Evolutionary conservation across 2,797 vertebrate species (phyloP), one percentile per base, ranked within the genome.

Genomic region (Propithecus perrieri): DNA sequence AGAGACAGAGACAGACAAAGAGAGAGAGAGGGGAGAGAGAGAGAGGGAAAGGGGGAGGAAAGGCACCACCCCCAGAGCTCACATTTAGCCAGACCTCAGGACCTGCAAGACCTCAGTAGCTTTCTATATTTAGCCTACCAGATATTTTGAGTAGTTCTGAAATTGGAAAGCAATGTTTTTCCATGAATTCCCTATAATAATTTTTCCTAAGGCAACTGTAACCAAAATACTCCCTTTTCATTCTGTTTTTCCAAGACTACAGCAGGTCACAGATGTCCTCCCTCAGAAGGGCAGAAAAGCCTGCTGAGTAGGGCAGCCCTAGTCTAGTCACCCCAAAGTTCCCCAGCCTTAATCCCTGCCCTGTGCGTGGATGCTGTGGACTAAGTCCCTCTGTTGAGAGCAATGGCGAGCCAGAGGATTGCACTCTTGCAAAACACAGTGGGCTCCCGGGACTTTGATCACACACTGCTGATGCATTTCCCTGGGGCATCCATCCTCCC

Each of bases 81-180:
- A 65, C 61, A 93, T 86, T 94, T 41, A 93, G 12, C 35, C 91
- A 86, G 63, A 48, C 41, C 24, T 87, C 35, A 59, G 63, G 50
- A 85, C 46, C 61, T 90, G 28, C 18, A 89, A 74, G n/a, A 48
- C 50, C 89, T 86, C 55, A 87, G 57, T 30, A 85, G 18, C 71
- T 41, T 63, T 90, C 95, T 96, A 65, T 97, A 94, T 96, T 97
- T 94, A 94, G 57, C 48, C 55, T 79, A 79, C 85, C n/a, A 87
- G 83, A 96, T 95, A 97, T 86, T 96, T 96, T 92, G 69, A 94
- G 91, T 74, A 85, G 55, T 90, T 92, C 78, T 92, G 63, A 96
- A 96, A 95, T 95, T 95, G 76, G 85, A 96, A 98, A 93, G 79
- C 50, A 95, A 93, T 67, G 35, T 96, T 96, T 96, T 98, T 91